Base-by-base conservation (phyloP, 1,140 invertebrate genomes). In the Chelonus insularis region DNA sequence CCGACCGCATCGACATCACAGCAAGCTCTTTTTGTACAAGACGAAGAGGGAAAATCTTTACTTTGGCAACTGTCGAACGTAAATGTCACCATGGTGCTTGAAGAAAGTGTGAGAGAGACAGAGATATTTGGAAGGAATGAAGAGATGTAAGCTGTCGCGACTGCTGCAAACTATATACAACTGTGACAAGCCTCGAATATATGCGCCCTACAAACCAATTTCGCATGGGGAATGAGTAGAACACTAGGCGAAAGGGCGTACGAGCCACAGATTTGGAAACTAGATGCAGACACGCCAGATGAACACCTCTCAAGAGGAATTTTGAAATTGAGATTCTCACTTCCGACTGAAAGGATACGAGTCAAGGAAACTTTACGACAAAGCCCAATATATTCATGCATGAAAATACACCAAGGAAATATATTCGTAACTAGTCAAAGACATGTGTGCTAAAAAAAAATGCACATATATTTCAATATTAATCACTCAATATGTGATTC, bases 1-100 rank as follows among this genome's bases (percentile, higher is more conserved):
- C 39, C 47, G 37, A 66, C 64, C 57, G 14, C 57, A 63, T 60
- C 57, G 45, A 60, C 57, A 64, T 51, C 29, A 16, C 25, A 21
- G 23, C 34, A 9, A 34, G 12, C 25, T 51, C 29, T 21, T 34
- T 12, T 25, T 51, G 25, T 25, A 51, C 34, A 37, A 57, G 23
- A 52, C 25, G 20, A 29, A 41, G 23, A 45, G 34, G 25, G 41
- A 55, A 50, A 58, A 25, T 39, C 14, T 60, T 60, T 23, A 48
- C 34, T 51, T 60, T 51, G 50, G 48, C 48, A 51, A 51, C 48
- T 51, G 48, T 51, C 48, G 48, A 32, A 23, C 48, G 48, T 1
- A n/a, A 51, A 51, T 9, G 25, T 32, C 4, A 25, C 11, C 14
- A 29, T 16, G 12, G 45, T 48, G 41, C 4, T 8, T 43, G n/a